A percentile compares a stretch with the other conserved stretches of the same genome.
Evolutionary conservation across 2,113 vertebrate genomes (phyloP).

Genomic region (Oenanthe oenanthe): DNA sequence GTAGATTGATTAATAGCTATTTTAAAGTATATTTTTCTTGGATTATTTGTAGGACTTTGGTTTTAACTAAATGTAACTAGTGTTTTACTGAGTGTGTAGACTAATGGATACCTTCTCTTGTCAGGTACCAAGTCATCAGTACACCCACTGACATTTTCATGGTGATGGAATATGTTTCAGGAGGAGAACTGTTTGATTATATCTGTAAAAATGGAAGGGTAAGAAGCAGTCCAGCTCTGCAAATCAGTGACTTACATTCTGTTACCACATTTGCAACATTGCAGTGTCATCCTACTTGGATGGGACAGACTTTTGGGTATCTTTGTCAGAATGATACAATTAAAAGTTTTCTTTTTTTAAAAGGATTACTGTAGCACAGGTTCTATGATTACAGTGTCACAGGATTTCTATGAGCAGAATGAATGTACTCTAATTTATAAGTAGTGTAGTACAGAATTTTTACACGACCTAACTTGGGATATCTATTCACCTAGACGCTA

Average conservation of each 20-base stretch:
- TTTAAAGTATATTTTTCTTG: background rate
- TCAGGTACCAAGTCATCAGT: conserved; percentile 98
- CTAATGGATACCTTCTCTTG: conserved; percentile 65
- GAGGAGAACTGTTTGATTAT: conserved; percentile 98
- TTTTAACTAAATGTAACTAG: background rate
- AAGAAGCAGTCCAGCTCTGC: conserved; percentile 54
- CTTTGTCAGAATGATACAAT: background rate
- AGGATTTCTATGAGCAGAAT: background rate
- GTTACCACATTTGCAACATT: background rate
- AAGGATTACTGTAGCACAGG: background rate
- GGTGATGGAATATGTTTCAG: conserved; percentile 99
- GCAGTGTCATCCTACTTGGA: background rate
- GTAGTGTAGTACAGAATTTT: background rate
- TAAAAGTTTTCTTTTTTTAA: background rate
- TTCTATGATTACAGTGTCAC: background rate
- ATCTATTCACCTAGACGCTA: background rate
- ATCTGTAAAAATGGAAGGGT: conserved; percentile 99
- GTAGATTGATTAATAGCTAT: background rate
- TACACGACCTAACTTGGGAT: background rate
- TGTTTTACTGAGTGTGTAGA: background rate
- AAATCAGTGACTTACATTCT: conserved; percentile 67
- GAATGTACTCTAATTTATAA: background rate
- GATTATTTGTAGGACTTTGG: background rate
- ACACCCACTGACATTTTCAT: conserved; percentile 99
- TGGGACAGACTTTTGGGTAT: background rate